Evolutionary conservation across 2,113 vertebrate species (phyloP), one percentile per base, ranked within the genome.

Genomic region (Chaetodon auriga): DNA sequence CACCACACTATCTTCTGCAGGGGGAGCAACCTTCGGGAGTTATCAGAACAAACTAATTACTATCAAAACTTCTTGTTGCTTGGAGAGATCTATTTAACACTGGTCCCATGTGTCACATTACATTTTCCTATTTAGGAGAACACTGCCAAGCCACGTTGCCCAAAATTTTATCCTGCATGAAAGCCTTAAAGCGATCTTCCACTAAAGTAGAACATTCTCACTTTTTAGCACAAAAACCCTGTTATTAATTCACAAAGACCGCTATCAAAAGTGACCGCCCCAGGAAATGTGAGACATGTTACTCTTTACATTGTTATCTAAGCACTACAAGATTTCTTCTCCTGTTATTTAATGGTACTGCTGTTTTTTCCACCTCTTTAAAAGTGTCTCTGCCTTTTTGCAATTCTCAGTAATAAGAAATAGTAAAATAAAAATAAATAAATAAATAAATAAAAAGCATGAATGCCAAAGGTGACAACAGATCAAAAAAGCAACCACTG

Each of bases 41-140:
- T 74, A 74, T 35, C 58, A 79, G 45, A 66, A 85, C 68, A 74
- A 35, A 63, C 84, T 82, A 89, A 84, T 90, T 85, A 87, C 58
- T 58, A 77, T 75, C 57, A 82, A 74, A 90, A 90, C 73, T 75
- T 87, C 61, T 83, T 68, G 83, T 75, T 83, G 70, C 75, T 80
- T 57, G n/a, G 46, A 91, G 70, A 87, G 71, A 81, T 82, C 61
- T 55, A 75, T 75, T 84, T 87, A 53, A 78, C 80, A 54, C 7
- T 38, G 23, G 66, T 88, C 85, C 78, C 81, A 75, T 79, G 85
- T 86, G 85, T 69, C 68, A 78, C 43, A 80, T 86, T 80, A 77
- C 65, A 81, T 72, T 82, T 90, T 82, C 15, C 48, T 53, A 35
- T 83, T 81, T 84, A 53, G 57, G 21, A 68, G 76, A 89, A 76